Base-by-base conservation (phyloP, 2,888 invertebrate genomes). In the Cephus pulcher region DNA sequence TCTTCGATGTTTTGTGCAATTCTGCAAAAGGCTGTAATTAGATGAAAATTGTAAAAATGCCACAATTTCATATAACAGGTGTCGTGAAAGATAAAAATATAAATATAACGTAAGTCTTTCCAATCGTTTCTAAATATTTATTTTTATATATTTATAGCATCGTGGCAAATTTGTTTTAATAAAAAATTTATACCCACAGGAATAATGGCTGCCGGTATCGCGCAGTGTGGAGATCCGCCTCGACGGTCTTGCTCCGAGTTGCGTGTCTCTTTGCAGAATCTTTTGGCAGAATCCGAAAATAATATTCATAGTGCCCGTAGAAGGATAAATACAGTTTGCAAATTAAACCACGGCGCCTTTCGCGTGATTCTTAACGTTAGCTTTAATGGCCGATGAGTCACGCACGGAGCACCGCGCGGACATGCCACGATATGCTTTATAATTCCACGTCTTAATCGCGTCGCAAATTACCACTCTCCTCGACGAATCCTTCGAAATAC, bases 401-500 rank as follows among this genome's bases (percentile, higher is more conserved):
- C 90, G 90, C 89, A 86, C 84, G 82, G 79, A 74, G 76, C 78
- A 75, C 23, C 76, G 76, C 74, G 71, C 75, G 74, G 70, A 82
- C 78, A 81, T 80, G 81, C 79, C 84, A 83, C 83, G 85, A 86
- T 84, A 82, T 81, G 81, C 82, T 84, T 88, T 85, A 83, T 82
- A 86, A 86, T 88, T 79, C 84, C 86, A 88, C 80, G 84, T 89
- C 89, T 89, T 86, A 88, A 89, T 89, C 87, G 84, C 82, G 82
- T 78, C 83, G 82, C 86, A 87, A 89, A 89, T 89, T 89, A 88
- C 86, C 88, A 87, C 87, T 87, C 74, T 77, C 79, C 76, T 80
- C 77, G 80, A 82, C 71, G 71, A 71, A 71, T 71, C 71, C 40
- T 23, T 56, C 40, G 40, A 56, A 56, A 56, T 56, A 56, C 23